Base-by-base conservation (phyloP, 2,888 invertebrate species). In the Rhaphigaster nebulosa region DNA sequence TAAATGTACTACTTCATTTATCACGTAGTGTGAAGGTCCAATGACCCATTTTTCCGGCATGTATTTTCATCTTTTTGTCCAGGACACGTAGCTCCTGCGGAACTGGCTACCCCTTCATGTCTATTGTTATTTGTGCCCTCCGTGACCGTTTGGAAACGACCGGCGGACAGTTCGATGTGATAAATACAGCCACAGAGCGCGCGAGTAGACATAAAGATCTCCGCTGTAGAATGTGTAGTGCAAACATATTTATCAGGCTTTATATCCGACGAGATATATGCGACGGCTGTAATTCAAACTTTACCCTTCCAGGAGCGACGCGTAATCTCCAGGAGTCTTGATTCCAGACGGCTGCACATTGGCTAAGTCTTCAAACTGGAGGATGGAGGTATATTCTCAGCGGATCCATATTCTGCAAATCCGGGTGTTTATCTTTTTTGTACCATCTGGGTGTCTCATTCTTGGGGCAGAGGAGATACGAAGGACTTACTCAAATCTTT, bases 171-270 rank as follows among this genome's bases (percentile, higher is more conserved):
- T n/a, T 45, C 26, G 45, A 13, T 84, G 45, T n/a, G 45, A 84
- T 84, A 84, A 84, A 84, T 84, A 84, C 45, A 26, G 26, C 41
- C 26, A 12, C 15, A 84, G 13, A 26, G 60, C 26, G 60, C n/a
- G 60, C 5, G 70, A 34, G 34, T 34, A 70, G 70, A 70, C 70
- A 70, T 70, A 70, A 70, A 70, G 70, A 70, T 70, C 70, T 45
- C 84, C 13, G 45, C 12, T 12, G 45, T 45, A 45, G 70, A 70
- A 38, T 20, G 70, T 70, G 70, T 70, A 34, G 34, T 34, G 70
- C 84, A 84, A 84, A 84, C 84, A 84, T 84, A 84, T 84, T 84
- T 84, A 84, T 84, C 84, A 84, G n/a, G 84, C 84, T 84, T 84
- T 84, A 45, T 45, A 45, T n/a, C 84, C 12, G n/a, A 10, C 15